These are phyloP conservation scores for Orchesella flavescens DNA, from an alignment of 2,888 invertebrate species.

Conservation along the genomic window DNA sequence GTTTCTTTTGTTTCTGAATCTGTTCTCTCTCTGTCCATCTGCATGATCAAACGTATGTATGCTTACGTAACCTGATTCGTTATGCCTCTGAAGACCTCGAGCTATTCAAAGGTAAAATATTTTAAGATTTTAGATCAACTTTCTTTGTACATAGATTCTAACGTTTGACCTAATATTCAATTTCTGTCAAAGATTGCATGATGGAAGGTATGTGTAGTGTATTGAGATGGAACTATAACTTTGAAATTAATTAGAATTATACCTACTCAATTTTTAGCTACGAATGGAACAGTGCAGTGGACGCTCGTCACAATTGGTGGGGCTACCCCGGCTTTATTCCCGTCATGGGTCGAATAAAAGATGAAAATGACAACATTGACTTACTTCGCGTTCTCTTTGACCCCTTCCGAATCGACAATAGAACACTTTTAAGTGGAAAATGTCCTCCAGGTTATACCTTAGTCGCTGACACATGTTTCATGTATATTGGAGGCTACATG, in stretches of 20 bases:
- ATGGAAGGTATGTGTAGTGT: too few species aligned
- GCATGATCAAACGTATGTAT: neutral
- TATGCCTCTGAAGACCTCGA: constrained; percentile 53
- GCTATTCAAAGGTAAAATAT: constrained; percentile 62
- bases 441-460: constrained; percentile 97
- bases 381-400: constrained; percentile 81
- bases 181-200: too few species aligned
- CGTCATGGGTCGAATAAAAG: constrained; percentile 90
- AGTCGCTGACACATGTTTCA: constrained; percentile 93
- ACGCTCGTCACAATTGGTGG: constrained; percentile 95
- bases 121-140: neutral
- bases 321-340: constrained; percentile 91
- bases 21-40: neutral
- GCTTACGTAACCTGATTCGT: neutral
- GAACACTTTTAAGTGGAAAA: constrained; percentile 87
- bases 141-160: neutral
- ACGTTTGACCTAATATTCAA: too few species aligned
- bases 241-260: constrained; percentile 20
- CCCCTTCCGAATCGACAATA: constrained; percentile 91
- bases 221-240: constrained; percentile 24
- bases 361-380: constrained; percentile 84
- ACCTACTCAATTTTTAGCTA: constrained; percentile 51
- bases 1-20: neutral
- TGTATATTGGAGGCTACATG: constrained; percentile 95
- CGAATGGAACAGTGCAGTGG: constrained; percentile 77